Conservation (phyloP, 2,113 vertebrate genomes). For the Suncus etruscus region DNA sequence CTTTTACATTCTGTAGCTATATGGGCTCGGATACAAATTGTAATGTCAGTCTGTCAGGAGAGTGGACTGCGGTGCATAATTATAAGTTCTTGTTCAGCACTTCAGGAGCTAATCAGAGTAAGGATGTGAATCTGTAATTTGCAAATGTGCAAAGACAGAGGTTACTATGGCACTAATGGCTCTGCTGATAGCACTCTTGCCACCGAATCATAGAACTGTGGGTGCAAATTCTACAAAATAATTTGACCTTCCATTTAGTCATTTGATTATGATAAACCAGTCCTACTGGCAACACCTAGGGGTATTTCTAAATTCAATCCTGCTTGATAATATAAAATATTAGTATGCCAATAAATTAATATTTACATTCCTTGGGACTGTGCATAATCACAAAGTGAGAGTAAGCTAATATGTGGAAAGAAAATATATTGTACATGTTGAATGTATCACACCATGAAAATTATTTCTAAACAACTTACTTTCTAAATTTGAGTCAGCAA, state of each 20-base stretch:
- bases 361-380: neutral
- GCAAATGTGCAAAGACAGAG: constrained; percentile 79
- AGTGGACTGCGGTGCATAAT: constrained; percentile 74
- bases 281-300: neutral
- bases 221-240: constrained; percentile 55
- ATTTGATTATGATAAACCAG: constrained; percentile 35
- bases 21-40: constrained; percentile 72
- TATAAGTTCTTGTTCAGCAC: constrained; percentile 74
- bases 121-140: constrained; percentile 78
- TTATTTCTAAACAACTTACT: constrained; percentile 7
- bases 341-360: constrained; percentile 64
- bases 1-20: constrained; percentile 74
- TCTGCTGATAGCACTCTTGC: constrained; percentile 68
- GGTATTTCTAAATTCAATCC: constrained; percentile 24
- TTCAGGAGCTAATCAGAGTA: constrained; percentile 82
- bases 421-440: neutral
- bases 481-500: neutral
- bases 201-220: constrained; percentile 56
- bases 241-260: constrained; percentile 60
- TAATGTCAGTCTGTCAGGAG: constrained; percentile 77
- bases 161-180: constrained; percentile 75
- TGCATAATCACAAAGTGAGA: constrained; percentile 9
- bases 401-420: neutral
- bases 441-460: constrained; percentile 5
- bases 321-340: constrained; percentile 33